Percentiles rank a stretch among this genome's conserved stretches.
Conservation (phyloP, 1,140 invertebrate genomes). For the Drosophila sp. region DNA sequence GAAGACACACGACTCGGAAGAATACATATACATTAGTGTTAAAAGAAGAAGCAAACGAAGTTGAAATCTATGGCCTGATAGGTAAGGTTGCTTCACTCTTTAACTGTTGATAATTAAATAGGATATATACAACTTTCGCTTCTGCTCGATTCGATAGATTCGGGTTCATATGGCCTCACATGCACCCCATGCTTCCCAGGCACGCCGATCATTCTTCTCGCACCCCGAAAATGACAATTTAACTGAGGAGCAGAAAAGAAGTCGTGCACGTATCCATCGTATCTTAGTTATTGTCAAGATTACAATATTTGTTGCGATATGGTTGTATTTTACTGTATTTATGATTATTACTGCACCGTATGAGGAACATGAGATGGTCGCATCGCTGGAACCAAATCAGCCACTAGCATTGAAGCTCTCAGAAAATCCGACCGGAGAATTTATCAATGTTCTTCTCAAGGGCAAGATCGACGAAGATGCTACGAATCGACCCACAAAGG, state of each 20-base stretch:
- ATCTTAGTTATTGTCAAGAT: constrained; percentile 14
- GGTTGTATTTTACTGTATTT: constrained; percentile 23
- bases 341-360: constrained; percentile 9
- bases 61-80: constrained; percentile 13
- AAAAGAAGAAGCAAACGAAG: neutral
- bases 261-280: neutral
- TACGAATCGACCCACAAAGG: neutral
- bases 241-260: constrained; percentile 10
- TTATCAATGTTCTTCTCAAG: neutral
- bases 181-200: constrained; percentile 7
- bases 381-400: neutral
- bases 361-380: neutral
- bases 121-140: neutral
- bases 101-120: too few species aligned
- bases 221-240: constrained; percentile 18
- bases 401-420: neutral
- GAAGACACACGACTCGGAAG: neutral
- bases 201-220: constrained; percentile 22
- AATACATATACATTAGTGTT: neutral
- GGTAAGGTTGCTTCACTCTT: neutral
- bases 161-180: constrained; percentile 24
- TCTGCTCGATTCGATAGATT: neutral
- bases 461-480: constrained; percentile 14
- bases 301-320: neutral
- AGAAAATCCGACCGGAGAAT: neutral